phyloP scores from a whole-genome alignment of 2,113 vertebrate species.

The Brachypodius melanocephalos region DNA sequence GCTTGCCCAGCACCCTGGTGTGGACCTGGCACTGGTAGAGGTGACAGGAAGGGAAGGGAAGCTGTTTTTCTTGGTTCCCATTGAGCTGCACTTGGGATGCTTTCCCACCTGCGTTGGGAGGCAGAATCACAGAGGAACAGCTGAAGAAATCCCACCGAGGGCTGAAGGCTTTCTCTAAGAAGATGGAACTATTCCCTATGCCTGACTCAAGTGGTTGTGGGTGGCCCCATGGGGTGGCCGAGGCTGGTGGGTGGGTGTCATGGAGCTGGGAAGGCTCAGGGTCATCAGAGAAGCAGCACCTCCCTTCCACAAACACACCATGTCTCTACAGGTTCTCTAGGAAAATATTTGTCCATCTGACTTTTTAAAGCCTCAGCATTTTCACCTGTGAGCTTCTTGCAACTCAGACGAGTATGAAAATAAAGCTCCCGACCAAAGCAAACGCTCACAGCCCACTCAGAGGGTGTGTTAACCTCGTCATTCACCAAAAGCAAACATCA shows the following conservation, averaged over 20 bases:
- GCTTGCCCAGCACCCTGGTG: background rate
- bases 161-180: accelerated
- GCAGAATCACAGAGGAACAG: accelerated
- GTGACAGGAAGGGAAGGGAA: background rate
- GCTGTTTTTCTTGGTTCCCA: background rate
- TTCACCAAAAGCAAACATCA: slow-evolving; percentile 1
- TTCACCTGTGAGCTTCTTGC: background rate
- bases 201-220: accelerated
- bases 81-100: background rate
- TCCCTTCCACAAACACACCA: background rate
- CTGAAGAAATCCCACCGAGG: background rate
- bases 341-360: slow-evolving; percentile 6
- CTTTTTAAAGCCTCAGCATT: slow-evolving; percentile 1
- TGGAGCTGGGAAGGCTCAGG: accelerated
- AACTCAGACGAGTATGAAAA: background rate
- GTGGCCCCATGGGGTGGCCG: accelerated
- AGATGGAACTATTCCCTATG: background rate
- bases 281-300: background rate
- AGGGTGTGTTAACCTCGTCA: background rate
- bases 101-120: background rate
- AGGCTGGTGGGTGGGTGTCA: background rate
- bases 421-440: slow-evolving; percentile 20
- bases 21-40: background rate
- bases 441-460: background rate
- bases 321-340: background rate